phyloP scores from a whole-genome alignment of 2,113 vertebrate species.

The Psittacara wagleri region DNA sequence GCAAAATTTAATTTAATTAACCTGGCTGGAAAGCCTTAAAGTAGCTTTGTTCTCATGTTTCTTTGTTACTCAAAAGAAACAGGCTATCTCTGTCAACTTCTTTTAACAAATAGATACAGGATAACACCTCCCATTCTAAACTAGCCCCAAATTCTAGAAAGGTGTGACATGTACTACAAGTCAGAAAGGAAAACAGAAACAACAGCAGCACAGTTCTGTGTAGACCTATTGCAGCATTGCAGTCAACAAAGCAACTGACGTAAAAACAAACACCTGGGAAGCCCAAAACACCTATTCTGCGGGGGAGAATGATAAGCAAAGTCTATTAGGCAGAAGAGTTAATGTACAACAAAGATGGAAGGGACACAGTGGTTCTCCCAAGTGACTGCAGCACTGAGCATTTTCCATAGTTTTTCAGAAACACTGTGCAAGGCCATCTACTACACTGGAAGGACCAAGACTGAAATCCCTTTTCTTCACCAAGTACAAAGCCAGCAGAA shows the following conservation, averaged over 20 bases:
- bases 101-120: not conserved
- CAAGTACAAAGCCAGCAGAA: not conserved
- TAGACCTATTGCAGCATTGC: fast-evolving
- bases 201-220: fast-evolving
- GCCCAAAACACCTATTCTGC: not conserved
- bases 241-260: not conserved
- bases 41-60: not conserved
- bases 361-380: not conserved
- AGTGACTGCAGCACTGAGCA: not conserved
- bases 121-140: not conserved
- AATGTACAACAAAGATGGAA: not conserved
- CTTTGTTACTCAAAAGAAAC: not conserved
- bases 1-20: not conserved
- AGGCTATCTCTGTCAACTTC: not conserved
- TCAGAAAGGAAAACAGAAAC: not conserved
- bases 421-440: not conserved
- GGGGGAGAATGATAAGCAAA: not conserved
- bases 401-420: not conserved
- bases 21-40: not conserved
- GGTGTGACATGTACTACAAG: not conserved
- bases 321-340: not conserved
- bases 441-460: not conserved
- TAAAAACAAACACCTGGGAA: not conserved
- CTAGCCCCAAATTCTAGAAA: not conserved
- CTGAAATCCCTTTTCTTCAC: not conserved